Percentiles rank a stretch among this genome's conserved stretches.
These are phyloP conservation scores for Megaleporinus macrocephalus DNA, from an alignment of 2,113 vertebrate species.

Conservation along the genomic window DNA sequence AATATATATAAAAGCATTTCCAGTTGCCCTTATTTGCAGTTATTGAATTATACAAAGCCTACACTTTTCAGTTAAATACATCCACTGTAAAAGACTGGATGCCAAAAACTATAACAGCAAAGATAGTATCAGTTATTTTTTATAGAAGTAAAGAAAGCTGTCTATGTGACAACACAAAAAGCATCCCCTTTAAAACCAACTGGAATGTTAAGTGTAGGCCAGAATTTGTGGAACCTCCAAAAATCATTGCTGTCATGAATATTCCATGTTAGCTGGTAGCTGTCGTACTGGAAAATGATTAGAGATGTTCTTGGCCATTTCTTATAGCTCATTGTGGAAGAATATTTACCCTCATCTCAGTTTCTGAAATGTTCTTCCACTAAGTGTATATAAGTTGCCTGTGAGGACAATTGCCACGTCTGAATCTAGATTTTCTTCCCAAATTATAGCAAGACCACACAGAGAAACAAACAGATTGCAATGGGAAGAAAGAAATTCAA, in stretches of 20 bases:
- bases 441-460: slow-evolving; percentile 88
- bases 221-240: not conserved
- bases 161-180: not conserved
- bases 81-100: too few species aligned
- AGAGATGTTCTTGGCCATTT: not conserved
- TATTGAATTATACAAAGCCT: too few species aligned
- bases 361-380: not conserved
- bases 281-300: not conserved
- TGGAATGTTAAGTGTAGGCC: not conserved
- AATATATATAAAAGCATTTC: too few species aligned
- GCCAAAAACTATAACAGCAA: too few species aligned
- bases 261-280: not conserved
- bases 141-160: too few species aligned
- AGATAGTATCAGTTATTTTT: too few species aligned
- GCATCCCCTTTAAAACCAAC: not conserved
- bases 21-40: too few species aligned
- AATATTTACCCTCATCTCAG: not conserved
- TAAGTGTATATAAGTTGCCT: not conserved
- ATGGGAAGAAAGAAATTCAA: slow-evolving; percentile 99
- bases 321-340: not conserved
- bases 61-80: too few species aligned
- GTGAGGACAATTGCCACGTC: not conserved
- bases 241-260: not conserved
- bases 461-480: slow-evolving; percentile 97
- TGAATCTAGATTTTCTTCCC: slow-evolving; percentile 26